Conservation (phyloP, 2,797 vertebrate genomes). For the Neostethus bicornis region DNA sequence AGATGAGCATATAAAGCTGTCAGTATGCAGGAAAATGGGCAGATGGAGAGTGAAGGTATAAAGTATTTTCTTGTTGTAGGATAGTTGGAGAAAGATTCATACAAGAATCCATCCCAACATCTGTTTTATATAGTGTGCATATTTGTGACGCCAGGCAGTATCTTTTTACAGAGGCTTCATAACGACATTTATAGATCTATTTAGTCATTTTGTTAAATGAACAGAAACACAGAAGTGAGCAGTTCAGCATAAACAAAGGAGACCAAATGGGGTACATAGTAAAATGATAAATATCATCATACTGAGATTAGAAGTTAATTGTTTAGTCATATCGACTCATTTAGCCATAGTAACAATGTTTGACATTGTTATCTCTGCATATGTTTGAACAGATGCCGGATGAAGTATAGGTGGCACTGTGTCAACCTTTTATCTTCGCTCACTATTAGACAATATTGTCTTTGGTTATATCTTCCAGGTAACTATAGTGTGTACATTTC, state of each 20-base stretch:
- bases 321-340: slow-evolving; percentile 3
- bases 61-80: slow-evolving; percentile 47
- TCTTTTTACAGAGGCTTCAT: slow-evolving; percentile 6
- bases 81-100: slow-evolving; percentile 20
- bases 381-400: slow-evolving; percentile 14
- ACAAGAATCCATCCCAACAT: slow-evolving; percentile 32
- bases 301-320: neutral
- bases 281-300: neutral
- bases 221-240: neutral
- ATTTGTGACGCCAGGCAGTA: slow-evolving; percentile 3
- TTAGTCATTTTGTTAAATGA: slow-evolving; percentile 3
- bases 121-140: slow-evolving; percentile 35
- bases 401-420: neutral
- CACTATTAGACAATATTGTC: neutral
- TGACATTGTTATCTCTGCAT: slow-evolving; percentile 6
- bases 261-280: neutral
- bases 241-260: neutral
- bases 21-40: slow-evolving; percentile 26
- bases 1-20: slow-evolving; percentile 51
- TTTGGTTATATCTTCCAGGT: too few relatives aligned
- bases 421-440: neutral
- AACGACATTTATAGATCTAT: slow-evolving; percentile 6
- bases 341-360: neutral
- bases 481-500: neutral
- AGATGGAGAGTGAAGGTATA: slow-evolving; percentile 27